Evolutionary conservation across 2,113 vertebrate species (phyloP).

Genomic region (Passer montanus): DNA sequence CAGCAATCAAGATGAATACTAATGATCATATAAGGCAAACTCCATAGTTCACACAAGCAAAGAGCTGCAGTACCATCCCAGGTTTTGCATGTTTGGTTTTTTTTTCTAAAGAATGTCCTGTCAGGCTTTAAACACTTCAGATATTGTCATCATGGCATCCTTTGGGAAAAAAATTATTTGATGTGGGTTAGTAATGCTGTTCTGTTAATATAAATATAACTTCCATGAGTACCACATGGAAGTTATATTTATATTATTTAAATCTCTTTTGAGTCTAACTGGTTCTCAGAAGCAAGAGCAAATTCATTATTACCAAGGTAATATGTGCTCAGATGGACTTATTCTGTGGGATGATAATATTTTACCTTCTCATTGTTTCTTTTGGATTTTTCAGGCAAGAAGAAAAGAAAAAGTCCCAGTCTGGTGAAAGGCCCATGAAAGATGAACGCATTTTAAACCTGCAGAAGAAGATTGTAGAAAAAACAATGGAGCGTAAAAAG

Average conservation of each 20-base stretch:
- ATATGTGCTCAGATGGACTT: neutral
- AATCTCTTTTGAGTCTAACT: neutral
- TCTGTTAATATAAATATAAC: neutral
- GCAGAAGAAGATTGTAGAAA: slow-evolving; percentile 76
- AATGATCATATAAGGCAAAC: neutral
- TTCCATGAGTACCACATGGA: neutral
- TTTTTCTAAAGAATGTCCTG: neutral
- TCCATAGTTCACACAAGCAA: neutral
- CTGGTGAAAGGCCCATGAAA: slow-evolving; percentile 40
- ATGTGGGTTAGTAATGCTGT: neutral
- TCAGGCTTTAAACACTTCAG: neutral
- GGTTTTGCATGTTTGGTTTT: neutral
- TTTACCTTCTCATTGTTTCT: slow-evolving; percentile 1
- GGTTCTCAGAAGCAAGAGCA: neutral
- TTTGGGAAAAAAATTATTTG: neutral
- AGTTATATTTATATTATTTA: neutral
- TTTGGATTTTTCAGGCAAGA: slow-evolving; percentile 63
- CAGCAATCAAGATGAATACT: neutral
- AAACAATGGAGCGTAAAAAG: slow-evolving; percentile 71
- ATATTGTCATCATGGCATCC: neutral
- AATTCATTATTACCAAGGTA: neutral
- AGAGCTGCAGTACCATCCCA: neutral
- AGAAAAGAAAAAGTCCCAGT: slow-evolving; percentile 65
- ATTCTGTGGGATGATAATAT: neutral
- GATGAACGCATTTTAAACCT: slow-evolving; percentile 75